Evolutionary conservation across 1,140 invertebrate genomes (phyloP).

Genomic region (Brachionus asplanchnoidis): DNA sequence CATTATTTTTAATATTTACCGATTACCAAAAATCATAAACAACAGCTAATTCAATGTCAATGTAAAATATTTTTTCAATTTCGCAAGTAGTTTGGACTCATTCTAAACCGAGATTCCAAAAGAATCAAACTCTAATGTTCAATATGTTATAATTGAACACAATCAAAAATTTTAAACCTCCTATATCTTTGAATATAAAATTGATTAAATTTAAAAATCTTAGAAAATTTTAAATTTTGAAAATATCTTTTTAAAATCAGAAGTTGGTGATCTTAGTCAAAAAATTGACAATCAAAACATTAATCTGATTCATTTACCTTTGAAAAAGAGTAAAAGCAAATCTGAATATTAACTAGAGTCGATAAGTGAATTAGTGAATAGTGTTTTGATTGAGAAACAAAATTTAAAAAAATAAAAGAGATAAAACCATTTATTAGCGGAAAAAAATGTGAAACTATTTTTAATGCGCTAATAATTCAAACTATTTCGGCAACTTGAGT

Average conservation of each 20-base stretch:
- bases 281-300: not conserved
- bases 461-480: not conserved
- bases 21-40: not conserved
- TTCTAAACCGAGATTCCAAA: not conserved
- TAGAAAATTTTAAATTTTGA: not conserved
- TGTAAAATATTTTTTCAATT: not conserved
- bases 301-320: not conserved
- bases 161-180: not conserved
- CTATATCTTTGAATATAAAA: not conserved
- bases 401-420: not conserved
- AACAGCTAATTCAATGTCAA: not conserved
- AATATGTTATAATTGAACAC: not conserved
- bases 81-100: not conserved
- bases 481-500: too few relatives aligned
- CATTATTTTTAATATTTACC: too few relatives aligned
- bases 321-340: not conserved
- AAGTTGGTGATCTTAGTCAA: not conserved
- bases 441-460: not conserved
- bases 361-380: not conserved
- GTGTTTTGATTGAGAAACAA: not conserved
- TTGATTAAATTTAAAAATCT: not conserved
- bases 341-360: not conserved
- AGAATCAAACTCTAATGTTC: not conserved
- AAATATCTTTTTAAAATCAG: not conserved
- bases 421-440: not conserved